phyloP scores from a whole-genome alignment of 2,797 vertebrate genomes.

The Danio aesculapii region DNA sequence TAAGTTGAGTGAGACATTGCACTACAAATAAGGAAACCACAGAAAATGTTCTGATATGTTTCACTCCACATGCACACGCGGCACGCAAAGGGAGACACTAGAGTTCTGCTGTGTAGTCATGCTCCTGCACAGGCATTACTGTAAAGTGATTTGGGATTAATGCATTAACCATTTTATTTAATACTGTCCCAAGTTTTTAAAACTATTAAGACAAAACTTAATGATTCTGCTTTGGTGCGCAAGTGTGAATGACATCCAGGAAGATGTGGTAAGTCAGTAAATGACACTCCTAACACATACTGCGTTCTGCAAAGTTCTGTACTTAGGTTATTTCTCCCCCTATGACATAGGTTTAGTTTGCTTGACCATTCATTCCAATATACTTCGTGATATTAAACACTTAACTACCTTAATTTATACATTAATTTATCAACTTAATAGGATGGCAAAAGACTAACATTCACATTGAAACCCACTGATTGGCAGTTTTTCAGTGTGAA shows the following conservation, averaged over 20 bases:
- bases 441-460: neutral
- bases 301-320: neutral
- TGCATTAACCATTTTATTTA: neutral
- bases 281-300: neutral
- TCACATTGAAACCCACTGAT: neutral
- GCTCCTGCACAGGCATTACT: too few species aligned
- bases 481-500: neutral
- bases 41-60: neutral
- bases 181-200: neutral
- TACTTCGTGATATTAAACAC: neutral
- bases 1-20: neutral
- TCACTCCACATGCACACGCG: neutral
- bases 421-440: neutral
- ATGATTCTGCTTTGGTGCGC: neutral
- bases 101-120: neutral
- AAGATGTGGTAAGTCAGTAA: neutral
- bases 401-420: neutral
- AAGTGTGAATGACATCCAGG: slow-evolving; percentile 3
- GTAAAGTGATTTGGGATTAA: neutral
- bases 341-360: neutral
- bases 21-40: slow-evolving; percentile 2
- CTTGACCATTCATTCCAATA: neutral
- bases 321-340: neutral
- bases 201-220: neutral
- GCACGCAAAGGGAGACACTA: neutral